Percentiles rank a stretch among this genome's conserved stretches.
phyloP scores from a whole-genome alignment of 2,797 vertebrate species.

The Gobionotothen gibberifrons region DNA sequence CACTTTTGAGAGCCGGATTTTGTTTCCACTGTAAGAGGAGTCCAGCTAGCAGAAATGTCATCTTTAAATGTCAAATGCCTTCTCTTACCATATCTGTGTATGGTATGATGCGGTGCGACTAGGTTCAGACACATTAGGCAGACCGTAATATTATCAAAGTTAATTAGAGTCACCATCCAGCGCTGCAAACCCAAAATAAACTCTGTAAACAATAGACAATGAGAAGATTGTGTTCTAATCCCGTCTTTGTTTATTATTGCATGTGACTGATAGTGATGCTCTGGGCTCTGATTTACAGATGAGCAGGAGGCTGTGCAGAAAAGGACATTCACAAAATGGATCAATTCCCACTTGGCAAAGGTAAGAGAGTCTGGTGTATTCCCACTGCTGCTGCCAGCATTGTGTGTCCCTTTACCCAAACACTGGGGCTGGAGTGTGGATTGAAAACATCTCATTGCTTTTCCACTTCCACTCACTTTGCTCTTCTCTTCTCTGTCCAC shows the following conservation, averaged over 20 bases:
- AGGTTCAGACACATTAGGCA: conserved; percentile 45
- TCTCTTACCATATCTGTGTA: conserved; percentile 29
- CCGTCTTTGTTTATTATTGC: conserved; percentile 63
- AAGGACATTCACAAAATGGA: conserved; percentile 99
- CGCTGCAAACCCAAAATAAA: conserved; percentile 41
- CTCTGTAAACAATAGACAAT: conserved; percentile 68
- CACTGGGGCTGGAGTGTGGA: conserved; percentile 40
- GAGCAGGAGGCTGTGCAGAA: conserved; percentile 99
- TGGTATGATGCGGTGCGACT: conserved; percentile 45
- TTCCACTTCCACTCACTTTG: conserved; percentile 32
- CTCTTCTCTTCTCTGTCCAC: conserved; percentile 21
- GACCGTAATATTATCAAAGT: conserved; percentile 52
- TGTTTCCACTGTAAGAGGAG: conserved; percentile 48
- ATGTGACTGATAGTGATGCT: conserved; percentile 56
- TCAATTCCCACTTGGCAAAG: conserved; percentile 98
- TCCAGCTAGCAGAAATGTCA: conserved; percentile 64
- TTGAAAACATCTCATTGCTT: conserved; percentile 52
- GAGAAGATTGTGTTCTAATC: conserved; percentile 64
- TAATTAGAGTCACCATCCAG: conserved; percentile 50
- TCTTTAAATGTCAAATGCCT: conserved; percentile 75
- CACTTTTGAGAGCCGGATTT: conserved; percentile 57
- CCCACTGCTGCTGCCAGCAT: conserved; percentile 62
- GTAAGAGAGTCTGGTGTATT: conserved; percentile 80
- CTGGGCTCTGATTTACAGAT: conserved; percentile 87
- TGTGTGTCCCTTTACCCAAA: conserved; percentile 54